Conservation (phyloP, 2,888 invertebrate species). For the Lacanobia oleracea region DNA sequence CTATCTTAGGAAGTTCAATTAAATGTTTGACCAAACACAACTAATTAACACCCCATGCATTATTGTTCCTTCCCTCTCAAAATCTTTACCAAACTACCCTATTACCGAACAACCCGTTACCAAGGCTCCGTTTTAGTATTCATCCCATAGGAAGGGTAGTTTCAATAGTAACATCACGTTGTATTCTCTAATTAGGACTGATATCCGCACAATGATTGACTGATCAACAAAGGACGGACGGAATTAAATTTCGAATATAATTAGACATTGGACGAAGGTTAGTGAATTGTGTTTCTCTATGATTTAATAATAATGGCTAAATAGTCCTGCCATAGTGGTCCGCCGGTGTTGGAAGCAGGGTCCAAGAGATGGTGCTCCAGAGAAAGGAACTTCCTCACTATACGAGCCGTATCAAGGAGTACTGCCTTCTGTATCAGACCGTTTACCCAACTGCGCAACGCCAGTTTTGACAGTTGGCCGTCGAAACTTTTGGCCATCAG, state of each 20-base stretch:
- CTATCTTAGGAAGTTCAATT: too few species aligned
- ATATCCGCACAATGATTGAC: slow-evolving; percentile 53
- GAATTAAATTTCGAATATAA: slow-evolving; percentile 49
- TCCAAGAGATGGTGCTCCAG: too few species aligned
- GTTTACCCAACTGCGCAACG: too few species aligned
- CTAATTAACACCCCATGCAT: not conserved
- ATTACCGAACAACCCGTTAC: slow-evolving; percentile 10
- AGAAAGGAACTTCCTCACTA: too few species aligned
- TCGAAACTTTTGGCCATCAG: too few species aligned
- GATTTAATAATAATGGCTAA: too few species aligned
- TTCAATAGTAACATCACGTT: slow-evolving; percentile 61
- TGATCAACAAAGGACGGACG: slow-evolving; percentile 51
- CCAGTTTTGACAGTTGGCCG: too few species aligned
- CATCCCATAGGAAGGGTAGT: slow-evolving; percentile 43
- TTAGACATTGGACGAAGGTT: not conserved
- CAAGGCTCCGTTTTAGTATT: slow-evolving; percentile 52
- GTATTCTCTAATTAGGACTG: slow-evolving; percentile 56
- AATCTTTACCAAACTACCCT: slow-evolving; percentile 5
- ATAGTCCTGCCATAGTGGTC: too few species aligned
- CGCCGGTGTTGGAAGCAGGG: too few species aligned
- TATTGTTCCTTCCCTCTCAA: not conserved
- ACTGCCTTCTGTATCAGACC: too few species aligned
- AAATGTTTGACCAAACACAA: not conserved
- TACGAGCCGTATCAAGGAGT: too few species aligned
- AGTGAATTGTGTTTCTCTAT: too few species aligned